Base-by-base conservation (phyloP, 1,140 invertebrate genomes). In the Zophobas atratus region DNA sequence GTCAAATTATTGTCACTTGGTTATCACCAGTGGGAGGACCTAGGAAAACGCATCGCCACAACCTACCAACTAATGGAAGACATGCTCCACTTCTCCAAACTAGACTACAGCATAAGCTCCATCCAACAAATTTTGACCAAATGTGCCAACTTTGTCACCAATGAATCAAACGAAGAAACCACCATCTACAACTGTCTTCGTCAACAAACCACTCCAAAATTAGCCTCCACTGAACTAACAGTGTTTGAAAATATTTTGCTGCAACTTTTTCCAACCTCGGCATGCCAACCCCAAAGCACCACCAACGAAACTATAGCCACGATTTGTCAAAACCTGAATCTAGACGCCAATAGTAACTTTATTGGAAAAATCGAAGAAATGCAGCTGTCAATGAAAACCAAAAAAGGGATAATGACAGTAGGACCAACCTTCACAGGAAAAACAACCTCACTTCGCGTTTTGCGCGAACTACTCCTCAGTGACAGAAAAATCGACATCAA, bases 151-250 rank as follows among this genome's bases (percentile, higher is more conserved):
- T n/a, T 55, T 67, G 5, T 55, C 43, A n/a, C 6, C 97, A 46
- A 86, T 97, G 35, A 89, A 93, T 39, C 96, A 33, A 43, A 79
- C 46, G 75, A 81, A 77, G 46, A 55, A 8, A 6, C 36, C 5
- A 55, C 76, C 4, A 3, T 80, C 38, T 35, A 67, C 49, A 63
- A 38, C 33, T 46, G 95, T 2, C 93, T 98, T 70, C 92, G 94
- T 39, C 95, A 98, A 87, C 94, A 97, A 0, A 97, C 97, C 89
- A 87, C 96, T 55, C 94, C 96, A 0, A 97, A 97, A 85, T 97
- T 98, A 88, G 87, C 96, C 51, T 92, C 92, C 1, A 91, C 92
- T 84, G 96, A 98, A 86, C 90, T 97, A 39, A 94, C 94, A 0
- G 88, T 98, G 1, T 98, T 98, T 80, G 88, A 96, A 84, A 95